phyloP scores from a whole-genome alignment of 1,140 invertebrate species.

The Cyclargus thomasi region DNA sequence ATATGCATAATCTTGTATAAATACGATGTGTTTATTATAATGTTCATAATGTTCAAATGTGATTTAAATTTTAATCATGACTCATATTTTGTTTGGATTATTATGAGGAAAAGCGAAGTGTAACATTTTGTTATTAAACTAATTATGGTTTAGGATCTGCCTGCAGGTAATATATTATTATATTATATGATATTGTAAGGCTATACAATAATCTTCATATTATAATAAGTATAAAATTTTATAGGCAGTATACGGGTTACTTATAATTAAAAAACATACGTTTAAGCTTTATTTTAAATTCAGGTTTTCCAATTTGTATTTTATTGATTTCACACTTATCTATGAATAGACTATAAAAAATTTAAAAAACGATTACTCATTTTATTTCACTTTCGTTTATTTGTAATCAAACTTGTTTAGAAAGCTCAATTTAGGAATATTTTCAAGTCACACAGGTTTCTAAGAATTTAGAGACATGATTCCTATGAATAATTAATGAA shows the following conservation, averaged over 20 bases:
- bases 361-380: neutral
- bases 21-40: neutral
- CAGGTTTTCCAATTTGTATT: too few species aligned
- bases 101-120: neutral
- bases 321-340: neutral
- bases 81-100: neutral
- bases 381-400: conserved; percentile 1
- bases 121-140: neutral
- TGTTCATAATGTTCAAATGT: neutral
- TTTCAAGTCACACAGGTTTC: neutral
- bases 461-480: neutral
- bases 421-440: conserved; percentile 3
- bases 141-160: too few species aligned
- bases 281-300: too few species aligned
- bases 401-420: conserved; percentile 9
- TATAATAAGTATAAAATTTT: too few species aligned
- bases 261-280: too few species aligned
- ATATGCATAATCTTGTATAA: neutral
- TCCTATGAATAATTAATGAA: conserved; percentile 3
- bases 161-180: too few species aligned
- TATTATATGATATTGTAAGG: too few species aligned
- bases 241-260: too few species aligned
- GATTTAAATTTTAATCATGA: neutral
- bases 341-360: neutral
- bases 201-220: too few species aligned